Conservation (phyloP, 1,140 invertebrate genomes). For the Eupristina koningsbergeri region DNA sequence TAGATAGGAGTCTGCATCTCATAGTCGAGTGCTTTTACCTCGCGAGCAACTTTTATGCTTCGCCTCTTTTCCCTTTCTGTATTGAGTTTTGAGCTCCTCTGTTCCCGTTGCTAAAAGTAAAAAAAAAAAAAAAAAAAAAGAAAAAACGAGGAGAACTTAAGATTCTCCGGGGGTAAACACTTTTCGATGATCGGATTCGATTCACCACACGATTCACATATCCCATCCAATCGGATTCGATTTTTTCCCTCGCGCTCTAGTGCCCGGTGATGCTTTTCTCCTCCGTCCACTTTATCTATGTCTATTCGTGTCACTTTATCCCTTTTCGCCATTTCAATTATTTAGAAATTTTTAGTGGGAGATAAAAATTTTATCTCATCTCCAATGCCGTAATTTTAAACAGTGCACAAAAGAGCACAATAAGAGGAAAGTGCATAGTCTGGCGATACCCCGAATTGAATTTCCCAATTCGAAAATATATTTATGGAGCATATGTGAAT, state of each 20-base stretch:
- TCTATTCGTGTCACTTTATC: no score
- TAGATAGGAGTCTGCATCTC: conserved; percentile 20
- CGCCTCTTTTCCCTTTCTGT: neutral
- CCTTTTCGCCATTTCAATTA: no score
- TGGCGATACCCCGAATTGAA: no score
- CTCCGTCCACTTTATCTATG: no score
- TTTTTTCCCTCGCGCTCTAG: neutral
- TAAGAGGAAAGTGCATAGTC: no score
- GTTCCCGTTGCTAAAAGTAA: neutral
- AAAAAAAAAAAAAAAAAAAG: no score
- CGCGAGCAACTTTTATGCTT: conserved; percentile 34
- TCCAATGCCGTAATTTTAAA: no score
- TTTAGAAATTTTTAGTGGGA: no score
- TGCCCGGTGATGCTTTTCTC: neutral
- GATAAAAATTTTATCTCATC: no score
- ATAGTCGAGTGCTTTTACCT: conserved; percentile 17
- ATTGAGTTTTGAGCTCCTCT: neutral
- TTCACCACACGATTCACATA: conserved; percentile 1
- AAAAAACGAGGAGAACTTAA: conserved; percentile 23
- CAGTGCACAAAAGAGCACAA: no score
- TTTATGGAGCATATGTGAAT: conserved; percentile 46
- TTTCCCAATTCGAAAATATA: neutral
- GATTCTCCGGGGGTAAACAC: conserved; percentile 30
- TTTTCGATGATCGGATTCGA: conserved; percentile 39
- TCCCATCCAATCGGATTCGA: neutral